phyloP scores from a whole-genome alignment of 2,797 vertebrate species.

The Melanotaenia parkinsoni region DNA sequence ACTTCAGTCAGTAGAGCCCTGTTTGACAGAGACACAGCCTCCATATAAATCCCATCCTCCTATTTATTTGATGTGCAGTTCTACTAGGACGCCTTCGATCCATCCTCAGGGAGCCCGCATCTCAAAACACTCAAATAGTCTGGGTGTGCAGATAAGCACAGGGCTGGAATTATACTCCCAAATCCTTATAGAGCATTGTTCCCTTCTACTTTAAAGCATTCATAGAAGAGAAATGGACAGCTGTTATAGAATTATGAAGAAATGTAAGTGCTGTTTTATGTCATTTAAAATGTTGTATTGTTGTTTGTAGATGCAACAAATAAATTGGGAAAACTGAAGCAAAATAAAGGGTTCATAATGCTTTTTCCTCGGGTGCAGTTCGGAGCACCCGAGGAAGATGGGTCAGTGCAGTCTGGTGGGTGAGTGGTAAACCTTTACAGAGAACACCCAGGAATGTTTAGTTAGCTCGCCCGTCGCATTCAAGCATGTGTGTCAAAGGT shows the following conservation, averaged over 20 bases:
- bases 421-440: slow-evolving; percentile 72
- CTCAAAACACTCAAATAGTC: slow-evolving; percentile 83
- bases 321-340: not conserved
- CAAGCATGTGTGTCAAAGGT: slow-evolving; percentile 83
- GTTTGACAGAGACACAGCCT: slow-evolving; percentile 79
- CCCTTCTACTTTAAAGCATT: slow-evolving; percentile 46
- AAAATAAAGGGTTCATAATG: not conserved
- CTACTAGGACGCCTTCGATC: slow-evolving; percentile 79
- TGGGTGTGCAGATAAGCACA: slow-evolving; percentile 79
- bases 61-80: slow-evolving; percentile 82
- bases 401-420: slow-evolving; percentile 63
- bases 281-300: not conserved
- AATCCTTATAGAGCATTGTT: slow-evolving; percentile 64
- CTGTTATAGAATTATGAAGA: not conserved
- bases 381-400: slow-evolving; percentile 54
- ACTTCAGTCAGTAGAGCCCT: slow-evolving; percentile 79
- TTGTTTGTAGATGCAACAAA: not conserved
- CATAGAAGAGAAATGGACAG: slow-evolving; percentile 10
- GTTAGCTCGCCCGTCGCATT: slow-evolving; percentile 76
- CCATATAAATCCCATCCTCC: slow-evolving; percentile 80
- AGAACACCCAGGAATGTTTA: slow-evolving; percentile 83
- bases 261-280: slow-evolving; percentile 1
- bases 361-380: slow-evolving; percentile 38
- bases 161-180: slow-evolving; percentile 78
- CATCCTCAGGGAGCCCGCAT: slow-evolving; percentile 78